Evolutionary conservation across 1,140 invertebrate species (phyloP), one percentile per base, ranked within the genome.

Genomic region (Plectrocnemia conspersa): DNA sequence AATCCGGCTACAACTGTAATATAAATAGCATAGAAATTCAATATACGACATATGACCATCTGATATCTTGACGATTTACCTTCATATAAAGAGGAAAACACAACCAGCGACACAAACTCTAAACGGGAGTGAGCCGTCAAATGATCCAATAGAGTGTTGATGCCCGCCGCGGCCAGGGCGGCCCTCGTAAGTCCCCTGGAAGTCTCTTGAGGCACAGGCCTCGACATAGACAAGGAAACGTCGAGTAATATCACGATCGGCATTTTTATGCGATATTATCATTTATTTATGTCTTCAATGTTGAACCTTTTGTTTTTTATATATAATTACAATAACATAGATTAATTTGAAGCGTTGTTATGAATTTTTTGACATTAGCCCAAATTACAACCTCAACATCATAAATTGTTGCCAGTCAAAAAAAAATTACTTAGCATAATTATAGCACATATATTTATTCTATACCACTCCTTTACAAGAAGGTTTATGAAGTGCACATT

Each of bases 21-120:
- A 53, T 10, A 50, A 41, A 13, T 27, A 50, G 16, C 11, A n/a
- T n/a, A n/a, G n/a, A n/a, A n/a, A n/a, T n/a, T 32, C 29, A 9
- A 32, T 32, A 32, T 9, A 32, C 9, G n/a, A n/a, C n/a, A n/a
- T n/a, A n/a, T n/a, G n/a, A 29, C 6, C 27, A 45, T 10, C 16
- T 6, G 11, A 11, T 45, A 45, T 45, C 19, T 23, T 45, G 19
- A 27, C 6, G n/a, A 15, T 9, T 65, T 66, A 75, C 73, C 65
- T 66, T 93, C 88, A 68, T 83, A 88, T 1, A 81, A 64, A 9
- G 88, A 89, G 2, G 89, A 91, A 68, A 89, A 95, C 0, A 84
- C 77, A 1, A 96, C 88, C 71, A 97, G 69, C n/a, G 92, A 80
- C 7, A 91, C 85, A 76, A 94, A 93, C 74, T 97, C 94, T 42